These are phyloP conservation scores for Ia io DNA, from an alignment of 2,113 vertebrate species.

Conservation along the genomic window DNA sequence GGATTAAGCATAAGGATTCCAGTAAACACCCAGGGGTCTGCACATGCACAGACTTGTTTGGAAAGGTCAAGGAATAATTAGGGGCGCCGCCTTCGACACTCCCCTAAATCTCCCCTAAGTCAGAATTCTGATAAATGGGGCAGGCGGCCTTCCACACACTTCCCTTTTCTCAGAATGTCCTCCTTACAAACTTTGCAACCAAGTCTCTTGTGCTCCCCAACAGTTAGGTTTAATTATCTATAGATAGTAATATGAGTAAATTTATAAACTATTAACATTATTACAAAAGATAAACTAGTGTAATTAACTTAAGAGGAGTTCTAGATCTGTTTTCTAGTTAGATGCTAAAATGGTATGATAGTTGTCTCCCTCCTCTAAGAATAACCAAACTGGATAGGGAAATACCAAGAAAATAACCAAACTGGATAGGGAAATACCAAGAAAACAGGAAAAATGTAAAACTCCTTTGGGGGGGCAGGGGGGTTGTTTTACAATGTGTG, in stretches of 20 bases:
- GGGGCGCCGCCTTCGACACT: too few species aligned
- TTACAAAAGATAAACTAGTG: conserved; percentile 6
- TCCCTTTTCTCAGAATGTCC: too few species aligned
- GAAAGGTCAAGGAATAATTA: too few species aligned
- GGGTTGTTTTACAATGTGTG: not conserved
- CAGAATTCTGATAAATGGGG: too few species aligned
- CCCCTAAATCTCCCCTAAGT: too few species aligned
- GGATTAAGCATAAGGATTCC: too few species aligned
- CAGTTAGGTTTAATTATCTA: not conserved
- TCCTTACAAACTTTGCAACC: too few species aligned
- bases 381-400: not conserved
- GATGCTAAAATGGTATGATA: not conserved
- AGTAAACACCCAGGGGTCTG: too few species aligned
- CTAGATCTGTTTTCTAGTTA: not conserved
- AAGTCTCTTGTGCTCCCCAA: too few species aligned
- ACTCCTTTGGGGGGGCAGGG: not conserved
- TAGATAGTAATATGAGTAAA: not conserved
- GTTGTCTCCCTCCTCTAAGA: not conserved
- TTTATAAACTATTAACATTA: not conserved
- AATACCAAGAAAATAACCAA: not conserved
- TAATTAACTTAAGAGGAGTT: not conserved
- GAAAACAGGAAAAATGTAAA: not conserved
- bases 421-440: not conserved
- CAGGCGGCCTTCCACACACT: too few species aligned
- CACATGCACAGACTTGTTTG: too few species aligned